Base-by-base conservation (phyloP, 1,140 invertebrate species). In the Lepidotrigona ventralis region DNA sequence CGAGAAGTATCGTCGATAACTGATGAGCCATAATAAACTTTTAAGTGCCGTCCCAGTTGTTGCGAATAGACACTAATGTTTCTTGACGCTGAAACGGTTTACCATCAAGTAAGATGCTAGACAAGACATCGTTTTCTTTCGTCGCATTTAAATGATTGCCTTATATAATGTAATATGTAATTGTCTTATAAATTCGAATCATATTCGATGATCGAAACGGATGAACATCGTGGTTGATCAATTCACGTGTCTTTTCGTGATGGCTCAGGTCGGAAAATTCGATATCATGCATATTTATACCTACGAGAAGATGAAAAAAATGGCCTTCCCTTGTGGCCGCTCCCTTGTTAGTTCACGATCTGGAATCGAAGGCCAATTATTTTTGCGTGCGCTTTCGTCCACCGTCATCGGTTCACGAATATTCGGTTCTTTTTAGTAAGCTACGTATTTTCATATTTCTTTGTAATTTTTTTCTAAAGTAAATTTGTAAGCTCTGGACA, bases 351-450 rank as follows among this genome's bases (percentile, higher is more conserved):
- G 70, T 63, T 64, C 69, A 74, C 63, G 85, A 86, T 82, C 85
- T 58, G 84, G 74, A 86, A 86, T 86, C 85, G 84, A 86, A 86
- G 85, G 85, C 72, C 85, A 86, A 86, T 86, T 86, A 86, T 86
- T 86, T 86, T 78, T 73, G 71, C 81, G 69, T 11, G 23, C 21
- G 17, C 12, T 29, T 70, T 77, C 73, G 53, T 75, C 69, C 51
- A 46, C 64, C 12, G 12, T 54, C 78, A 23, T 17, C 15, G 23
- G 39, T 33, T 58, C 29, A 19, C 54, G 14, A 53, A 29, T 33
- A 29, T 68, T 19, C 15, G 6, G 0, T 71, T 46, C n/a, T 26
- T 19, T 39, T 26, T n/a, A 26, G 23, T n/a, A 46, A 15, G 1
- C 9, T 33, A 23, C 19, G 15, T 46, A 23, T 21, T 46, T 14